These are phyloP conservation scores for Bradypus variegatus DNA, from an alignment of 2,797 vertebrate genomes.

Conservation along the genomic window DNA sequence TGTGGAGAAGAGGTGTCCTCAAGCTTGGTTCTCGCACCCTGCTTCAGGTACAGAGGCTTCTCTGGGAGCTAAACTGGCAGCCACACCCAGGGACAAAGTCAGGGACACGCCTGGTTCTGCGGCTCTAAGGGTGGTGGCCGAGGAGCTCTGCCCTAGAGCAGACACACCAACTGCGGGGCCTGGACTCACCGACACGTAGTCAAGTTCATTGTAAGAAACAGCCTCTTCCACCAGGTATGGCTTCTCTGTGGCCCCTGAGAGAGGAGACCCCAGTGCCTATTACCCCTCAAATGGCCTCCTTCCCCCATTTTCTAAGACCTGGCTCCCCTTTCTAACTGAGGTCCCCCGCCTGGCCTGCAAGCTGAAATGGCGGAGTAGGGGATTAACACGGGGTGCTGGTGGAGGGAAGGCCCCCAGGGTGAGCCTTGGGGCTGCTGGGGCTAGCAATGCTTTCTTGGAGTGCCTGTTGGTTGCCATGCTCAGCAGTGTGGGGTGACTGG, in stretches of 20 bases:
- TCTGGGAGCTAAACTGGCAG: background rate
- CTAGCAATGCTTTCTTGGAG: background rate
- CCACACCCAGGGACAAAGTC: background rate
- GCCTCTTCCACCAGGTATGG: conserved; percentile 96
- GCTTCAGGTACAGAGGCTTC: background rate
- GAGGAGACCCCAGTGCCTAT: conserved; percentile 14
- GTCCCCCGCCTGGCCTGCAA: background rate
- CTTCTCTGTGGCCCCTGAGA: conserved; percentile 93
- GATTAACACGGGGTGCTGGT: background rate
- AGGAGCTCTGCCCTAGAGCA: background rate
- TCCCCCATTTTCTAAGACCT: background rate
- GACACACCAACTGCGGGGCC: background rate
- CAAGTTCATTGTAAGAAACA: conserved; percentile 93
- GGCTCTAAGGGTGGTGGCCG: background rate
- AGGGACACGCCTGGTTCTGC: background rate
- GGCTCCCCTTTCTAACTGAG: background rate
- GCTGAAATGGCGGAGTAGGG: background rate
- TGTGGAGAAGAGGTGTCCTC: background rate
- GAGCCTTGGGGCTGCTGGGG: background rate
- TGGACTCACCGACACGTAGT: conserved; percentile 91
- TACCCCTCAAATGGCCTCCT: background rate
- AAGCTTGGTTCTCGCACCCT: background rate
- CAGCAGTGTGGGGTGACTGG: fast-evolving
- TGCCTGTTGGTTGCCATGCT: too few species aligned
- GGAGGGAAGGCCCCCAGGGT: background rate